Base-by-base conservation (phyloP, 1,140 invertebrate species). In the Drosophila bocki region DNA sequence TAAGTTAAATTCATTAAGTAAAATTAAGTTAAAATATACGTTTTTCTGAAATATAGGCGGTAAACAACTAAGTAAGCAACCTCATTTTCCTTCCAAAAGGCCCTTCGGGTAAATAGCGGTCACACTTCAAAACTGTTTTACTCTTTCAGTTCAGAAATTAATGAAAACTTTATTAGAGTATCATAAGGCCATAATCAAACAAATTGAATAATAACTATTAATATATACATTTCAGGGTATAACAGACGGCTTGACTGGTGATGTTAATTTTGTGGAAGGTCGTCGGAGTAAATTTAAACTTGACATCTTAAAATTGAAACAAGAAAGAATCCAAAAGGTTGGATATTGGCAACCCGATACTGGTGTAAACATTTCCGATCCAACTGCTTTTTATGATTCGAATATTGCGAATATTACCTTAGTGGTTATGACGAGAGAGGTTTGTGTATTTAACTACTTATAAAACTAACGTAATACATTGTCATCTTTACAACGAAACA, bases 331-430 rank as follows among this genome's bases (percentile, higher is more conserved):
- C 11, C 94, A 95, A 53, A 95, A 97, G 91, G 96, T 98, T 2
- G 97, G 97, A 1, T 95, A 96, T 78, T 98, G 97, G 97, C 96
- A 94, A 6, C 95, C 96, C 0, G 93, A 94, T 2, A 93, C 92
- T 0, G 96, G 97, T 1, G 95, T 98, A 41, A 96, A 97, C 90
- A 95, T 98, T 47, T 97, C 97, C 0, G 97, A 98, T 92, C 95
- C 96, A 0, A 95, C 95, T 3, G 97, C 97, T n/a, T 98, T 98
- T 93, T 97, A 96, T 88, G 96, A 98, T 68, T 96, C 96, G 22
- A 95, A 95, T 17, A 94, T 95, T 0, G 95, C 96, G 0, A 99
- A 99, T 93, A 97, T 98, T 51, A 99, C 97, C 0, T 94, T 99
- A 7, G 93, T 94, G 19, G 94, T 95, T 3, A 98, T 98, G 92